Percentiles rank a stretch among this genome's conserved stretches.
Conservation (phyloP, 2,797 vertebrate species). For the Gymnothorax javanicus region DNA sequence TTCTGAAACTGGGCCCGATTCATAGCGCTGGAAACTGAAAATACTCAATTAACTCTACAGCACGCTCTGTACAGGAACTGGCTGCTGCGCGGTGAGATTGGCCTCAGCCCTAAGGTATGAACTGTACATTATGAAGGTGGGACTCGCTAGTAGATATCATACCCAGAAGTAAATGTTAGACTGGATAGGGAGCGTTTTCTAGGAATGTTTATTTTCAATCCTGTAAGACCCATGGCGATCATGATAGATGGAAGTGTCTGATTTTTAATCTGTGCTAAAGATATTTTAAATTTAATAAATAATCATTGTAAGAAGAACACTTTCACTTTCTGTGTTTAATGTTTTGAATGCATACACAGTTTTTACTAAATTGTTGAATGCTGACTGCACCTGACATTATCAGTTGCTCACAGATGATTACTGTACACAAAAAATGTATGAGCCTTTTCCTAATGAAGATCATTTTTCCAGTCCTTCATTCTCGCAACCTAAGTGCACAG, state of each 20-base stretch:
- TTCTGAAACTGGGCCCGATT: not conserved
- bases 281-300: conserved; percentile 88
- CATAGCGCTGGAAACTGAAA: not conserved
- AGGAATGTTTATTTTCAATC: conserved; percentile 75
- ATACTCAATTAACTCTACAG: conserved; percentile 38
- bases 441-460: not conserved
- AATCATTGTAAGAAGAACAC: conserved; percentile 78
- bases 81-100: conserved; percentile 61
- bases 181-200: conserved; percentile 53
- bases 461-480: not conserved
- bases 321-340: conserved; percentile 28
- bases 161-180: conserved; percentile 43
- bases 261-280: conserved; percentile 84
- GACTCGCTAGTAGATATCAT: conserved; percentile 31
- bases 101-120: conserved; percentile 74
- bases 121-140: conserved; percentile 64
- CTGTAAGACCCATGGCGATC: conserved; percentile 71
- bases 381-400: not conserved
- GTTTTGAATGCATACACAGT: not conserved
- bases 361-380: not conserved
- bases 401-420: not conserved
- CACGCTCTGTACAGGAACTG: conserved; percentile 26
- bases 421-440: not conserved
- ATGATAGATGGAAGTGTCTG: conserved; percentile 77
- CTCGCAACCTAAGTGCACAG: not conserved